Percentiles rank a stretch among this genome's conserved stretches.
Conservation (phyloP, 2,797 vertebrate genomes). For the Oreortyx pictus region DNA sequence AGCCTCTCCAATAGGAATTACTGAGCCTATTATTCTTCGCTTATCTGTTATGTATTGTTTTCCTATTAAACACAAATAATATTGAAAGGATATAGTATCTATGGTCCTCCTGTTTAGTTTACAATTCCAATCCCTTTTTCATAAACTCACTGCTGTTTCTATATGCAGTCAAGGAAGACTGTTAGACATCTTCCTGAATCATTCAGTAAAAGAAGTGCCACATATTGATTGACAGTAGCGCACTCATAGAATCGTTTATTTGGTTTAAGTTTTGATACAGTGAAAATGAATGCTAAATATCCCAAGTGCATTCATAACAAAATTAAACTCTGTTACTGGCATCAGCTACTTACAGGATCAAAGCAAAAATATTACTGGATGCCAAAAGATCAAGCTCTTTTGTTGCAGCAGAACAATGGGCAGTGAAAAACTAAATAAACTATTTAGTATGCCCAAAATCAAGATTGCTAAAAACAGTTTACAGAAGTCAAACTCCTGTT, state of each 20-base stretch:
- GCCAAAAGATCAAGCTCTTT: background rate
- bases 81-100: background rate
- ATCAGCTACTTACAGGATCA: slow-evolving; percentile 15
- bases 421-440: slow-evolving; percentile 10
- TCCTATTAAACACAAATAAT: background rate
- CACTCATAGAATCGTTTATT: background rate
- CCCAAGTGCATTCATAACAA: background rate
- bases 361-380: slow-evolving; percentile 21
- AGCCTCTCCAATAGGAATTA: background rate
- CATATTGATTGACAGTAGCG: background rate
- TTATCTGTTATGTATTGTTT: background rate
- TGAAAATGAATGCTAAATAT: background rate
- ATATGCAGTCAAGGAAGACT: background rate
- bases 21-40: background rate
- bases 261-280: background rate
- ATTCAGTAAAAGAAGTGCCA: background rate
- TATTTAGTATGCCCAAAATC: background rate
- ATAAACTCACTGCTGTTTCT: background rate
- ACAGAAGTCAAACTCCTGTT: background rate
- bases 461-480: background rate
- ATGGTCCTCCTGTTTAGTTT: background rate
- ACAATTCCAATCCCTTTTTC: background rate
- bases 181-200: slow-evolving; percentile 12
- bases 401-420: background rate
- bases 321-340: slow-evolving; percentile 12